Conservation (phyloP, 1,140 invertebrate genomes). For the Tetramorium parvispinum region DNA sequence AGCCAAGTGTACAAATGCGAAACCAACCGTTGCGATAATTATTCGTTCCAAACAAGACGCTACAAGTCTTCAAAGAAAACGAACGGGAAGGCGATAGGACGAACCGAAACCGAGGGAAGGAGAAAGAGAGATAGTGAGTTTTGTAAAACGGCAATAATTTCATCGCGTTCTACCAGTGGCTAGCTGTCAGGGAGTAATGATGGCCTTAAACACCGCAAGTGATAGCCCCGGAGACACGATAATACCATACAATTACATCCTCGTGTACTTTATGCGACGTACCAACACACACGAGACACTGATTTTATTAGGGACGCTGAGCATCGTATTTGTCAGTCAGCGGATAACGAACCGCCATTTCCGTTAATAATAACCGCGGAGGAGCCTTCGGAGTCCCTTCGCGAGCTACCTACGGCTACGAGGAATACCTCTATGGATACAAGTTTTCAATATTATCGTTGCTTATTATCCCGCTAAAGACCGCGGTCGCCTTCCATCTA, state of each 20-base stretch:
- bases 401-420: neutral
- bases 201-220: slow-evolving; percentile 73
- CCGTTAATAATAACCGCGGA: slow-evolving; percentile 53
- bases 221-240: slow-evolving; percentile 70
- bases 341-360: slow-evolving; percentile 54
- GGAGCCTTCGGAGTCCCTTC: neutral
- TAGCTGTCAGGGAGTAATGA: slow-evolving; percentile 73
- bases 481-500: neutral
- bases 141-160: slow-evolving; percentile 70
- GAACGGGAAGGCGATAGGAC: slow-evolving; percentile 64
- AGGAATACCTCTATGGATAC: slow-evolving; percentile 7
- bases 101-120: neutral
- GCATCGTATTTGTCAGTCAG: slow-evolving; percentile 57
- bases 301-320: slow-evolving; percentile 64
- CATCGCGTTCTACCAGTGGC: slow-evolving; percentile 65
- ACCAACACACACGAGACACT: slow-evolving; percentile 40
- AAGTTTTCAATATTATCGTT: slow-evolving; percentile 50
- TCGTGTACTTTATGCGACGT: slow-evolving; percentile 69
- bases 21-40: slow-evolving; percentile 46
- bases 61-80: slow-evolving; percentile 60
- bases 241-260: slow-evolving; percentile 74
- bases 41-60: slow-evolving; percentile 82
- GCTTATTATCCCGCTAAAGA: slow-evolving; percentile 29
- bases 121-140: slow-evolving; percentile 54
- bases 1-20: slow-evolving; percentile 6